Percentiles rank a stretch among this genome's conserved stretches.
These are phyloP conservation scores for Anser brachyrhynchus DNA, from an alignment of 2,113 vertebrate species.

Conservation along the genomic window DNA sequence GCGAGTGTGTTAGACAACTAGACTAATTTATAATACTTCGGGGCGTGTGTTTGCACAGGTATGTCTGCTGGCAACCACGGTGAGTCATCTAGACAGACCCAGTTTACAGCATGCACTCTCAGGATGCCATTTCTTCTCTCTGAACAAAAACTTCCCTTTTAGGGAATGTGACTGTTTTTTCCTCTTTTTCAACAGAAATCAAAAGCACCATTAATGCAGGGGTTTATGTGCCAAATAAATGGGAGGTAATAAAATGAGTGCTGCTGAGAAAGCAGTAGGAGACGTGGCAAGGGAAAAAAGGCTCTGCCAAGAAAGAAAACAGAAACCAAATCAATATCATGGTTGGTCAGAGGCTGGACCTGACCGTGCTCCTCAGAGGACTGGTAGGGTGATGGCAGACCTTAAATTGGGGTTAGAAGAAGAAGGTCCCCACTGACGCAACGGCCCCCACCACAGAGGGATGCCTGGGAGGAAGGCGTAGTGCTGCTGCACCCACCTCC, in stretches of 20 bases:
- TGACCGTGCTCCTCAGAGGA: accelerated
- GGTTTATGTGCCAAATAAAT: background rate
- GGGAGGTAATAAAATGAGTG: background rate
- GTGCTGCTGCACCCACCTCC: background rate
- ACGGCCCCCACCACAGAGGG: background rate
- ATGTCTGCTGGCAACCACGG: background rate
- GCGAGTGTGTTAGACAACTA: background rate
- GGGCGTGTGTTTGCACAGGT: slow-evolving; percentile 35
- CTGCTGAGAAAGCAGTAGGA: background rate
- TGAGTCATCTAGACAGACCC: background rate
- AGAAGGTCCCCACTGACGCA: background rate
- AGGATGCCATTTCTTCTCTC: background rate
- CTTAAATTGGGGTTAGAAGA: background rate
- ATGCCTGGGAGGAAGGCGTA: background rate
- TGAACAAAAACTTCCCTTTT: background rate
- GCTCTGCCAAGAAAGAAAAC: background rate
- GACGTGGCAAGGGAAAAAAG: background rate
- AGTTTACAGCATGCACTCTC: background rate
- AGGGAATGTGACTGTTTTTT: background rate
- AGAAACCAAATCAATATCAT: background rate
- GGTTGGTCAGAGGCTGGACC: accelerated
- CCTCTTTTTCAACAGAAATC: background rate
- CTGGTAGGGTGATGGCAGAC: background rate
- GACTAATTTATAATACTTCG: slow-evolving; percentile 16
- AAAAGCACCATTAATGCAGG: background rate